These are phyloP conservation scores for Spisula solida DNA, from an alignment of 2,888 invertebrate genomes.

Conservation along the genomic window DNA sequence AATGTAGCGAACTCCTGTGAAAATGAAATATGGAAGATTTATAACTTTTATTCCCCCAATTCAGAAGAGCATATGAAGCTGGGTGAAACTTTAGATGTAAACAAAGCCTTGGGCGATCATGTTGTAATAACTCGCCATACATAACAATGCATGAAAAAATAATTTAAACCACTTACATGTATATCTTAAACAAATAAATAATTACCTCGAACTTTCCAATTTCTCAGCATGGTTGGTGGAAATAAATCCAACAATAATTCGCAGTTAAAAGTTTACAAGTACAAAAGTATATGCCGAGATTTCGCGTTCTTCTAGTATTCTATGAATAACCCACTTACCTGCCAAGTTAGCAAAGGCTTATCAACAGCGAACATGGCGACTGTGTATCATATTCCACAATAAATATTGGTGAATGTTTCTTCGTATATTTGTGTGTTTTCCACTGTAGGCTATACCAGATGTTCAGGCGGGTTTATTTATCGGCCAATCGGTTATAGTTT, in stretches of 20 bases:
- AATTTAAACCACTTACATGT: background rate
- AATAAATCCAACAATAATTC: background rate
- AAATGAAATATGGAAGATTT: no score
- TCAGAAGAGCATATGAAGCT: no score
- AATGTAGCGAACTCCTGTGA: no score
- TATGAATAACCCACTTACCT: constrained; percentile 11
- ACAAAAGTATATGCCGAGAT: background rate
- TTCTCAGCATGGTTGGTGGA: background rate
- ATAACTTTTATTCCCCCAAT: no score
- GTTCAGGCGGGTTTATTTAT: background rate
- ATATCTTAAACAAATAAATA: background rate
- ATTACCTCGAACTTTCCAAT: background rate
- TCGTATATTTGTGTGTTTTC: background rate
- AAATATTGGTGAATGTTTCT: background rate
- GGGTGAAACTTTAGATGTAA: background rate
- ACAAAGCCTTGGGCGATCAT: background rate
- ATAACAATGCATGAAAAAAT: background rate
- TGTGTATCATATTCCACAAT: background rate
- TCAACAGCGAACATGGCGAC: background rate
- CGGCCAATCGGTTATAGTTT: background rate
- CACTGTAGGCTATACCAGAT: background rate
- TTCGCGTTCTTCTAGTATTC: background rate
- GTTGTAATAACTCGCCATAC: background rate
- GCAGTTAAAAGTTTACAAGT: background rate
- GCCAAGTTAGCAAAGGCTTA: constrained; percentile 3